phyloP scores from a whole-genome alignment of 2,797 vertebrate genomes.

The Carapus acus region DNA sequence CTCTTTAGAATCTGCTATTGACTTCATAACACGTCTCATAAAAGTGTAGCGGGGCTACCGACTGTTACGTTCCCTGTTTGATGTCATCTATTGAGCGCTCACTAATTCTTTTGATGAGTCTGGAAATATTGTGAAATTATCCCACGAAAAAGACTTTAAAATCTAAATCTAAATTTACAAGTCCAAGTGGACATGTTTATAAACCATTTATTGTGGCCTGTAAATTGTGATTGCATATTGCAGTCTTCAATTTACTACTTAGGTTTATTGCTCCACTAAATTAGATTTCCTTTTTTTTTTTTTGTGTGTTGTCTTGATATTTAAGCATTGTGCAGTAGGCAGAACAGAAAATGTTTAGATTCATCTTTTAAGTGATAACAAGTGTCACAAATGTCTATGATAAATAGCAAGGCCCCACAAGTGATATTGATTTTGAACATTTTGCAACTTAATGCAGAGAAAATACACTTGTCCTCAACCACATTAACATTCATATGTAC shows the following conservation, averaged over 20 bases:
- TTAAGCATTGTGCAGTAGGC: background rate
- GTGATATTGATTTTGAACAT: too few species aligned
- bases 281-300: background rate
- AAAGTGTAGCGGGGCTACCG: conserved; percentile 28
- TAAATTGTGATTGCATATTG: too few species aligned
- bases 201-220: too few species aligned
- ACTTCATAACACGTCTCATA: conserved; percentile 35
- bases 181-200: too few species aligned
- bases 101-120: conserved; percentile 41
- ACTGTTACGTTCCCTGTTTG: conserved; percentile 25
- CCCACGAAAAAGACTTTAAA: conserved; percentile 6
- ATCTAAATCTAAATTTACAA: too few species aligned
- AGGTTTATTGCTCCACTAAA: background rate
- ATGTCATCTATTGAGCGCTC: conserved; percentile 25
- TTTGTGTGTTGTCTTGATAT: background rate
- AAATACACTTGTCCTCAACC: too few species aligned
- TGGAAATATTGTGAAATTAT: conserved; percentile 9
- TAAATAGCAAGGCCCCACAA: too few species aligned
- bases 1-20: conserved; percentile 55
- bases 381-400: too few species aligned
- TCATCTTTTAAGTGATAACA: too few species aligned
- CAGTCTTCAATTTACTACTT: background rate
- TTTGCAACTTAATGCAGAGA: too few species aligned
- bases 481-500: too few species aligned
- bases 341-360: background rate